Evolutionary conservation across 2,888 invertebrate species (phyloP).

Genomic region (Deilephila porcellus): DNA sequence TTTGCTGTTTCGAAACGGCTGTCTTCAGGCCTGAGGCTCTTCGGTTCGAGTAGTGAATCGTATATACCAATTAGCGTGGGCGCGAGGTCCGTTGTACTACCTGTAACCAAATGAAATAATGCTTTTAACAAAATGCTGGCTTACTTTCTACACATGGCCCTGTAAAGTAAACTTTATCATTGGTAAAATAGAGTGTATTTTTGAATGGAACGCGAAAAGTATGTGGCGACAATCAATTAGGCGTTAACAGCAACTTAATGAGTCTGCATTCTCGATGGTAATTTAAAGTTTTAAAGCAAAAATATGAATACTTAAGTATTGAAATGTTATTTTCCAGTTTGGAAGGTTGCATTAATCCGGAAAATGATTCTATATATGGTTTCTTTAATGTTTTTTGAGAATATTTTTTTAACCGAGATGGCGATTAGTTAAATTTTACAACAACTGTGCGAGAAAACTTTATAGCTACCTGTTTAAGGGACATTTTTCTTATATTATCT

Average conservation of each 20-base stretch:
- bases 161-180: conserved; percentile 2
- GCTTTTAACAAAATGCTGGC: conserved; percentile 1
- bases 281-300: conserved; percentile 31
- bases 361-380: neutral
- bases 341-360: neutral
- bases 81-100: conserved; percentile 93
- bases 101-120: conserved; percentile 84
- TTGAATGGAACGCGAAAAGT: conserved; percentile 31
- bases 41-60: conserved; percentile 89
- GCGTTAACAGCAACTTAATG: conserved; percentile 55
- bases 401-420: too few relatives aligned
- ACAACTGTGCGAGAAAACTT: too few relatives aligned
- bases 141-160: neutral
- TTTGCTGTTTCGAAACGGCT: conserved; percentile 71
- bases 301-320: conserved; percentile 23
- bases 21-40: conserved; percentile 66
- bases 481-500: too few relatives aligned
- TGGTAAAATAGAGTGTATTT: neutral
- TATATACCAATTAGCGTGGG: conserved; percentile 94
- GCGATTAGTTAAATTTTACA: too few relatives aligned
- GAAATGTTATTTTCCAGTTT: conserved; percentile 13
- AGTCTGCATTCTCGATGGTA: conserved; percentile 46
- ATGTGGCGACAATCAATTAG: conserved; percentile 48
- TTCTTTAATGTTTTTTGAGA: neutral
- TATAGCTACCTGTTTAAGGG: too few relatives aligned